Base-by-base conservation (phyloP, 2,113 vertebrate species). In the Ornithorhynchus anatinus region DNA sequence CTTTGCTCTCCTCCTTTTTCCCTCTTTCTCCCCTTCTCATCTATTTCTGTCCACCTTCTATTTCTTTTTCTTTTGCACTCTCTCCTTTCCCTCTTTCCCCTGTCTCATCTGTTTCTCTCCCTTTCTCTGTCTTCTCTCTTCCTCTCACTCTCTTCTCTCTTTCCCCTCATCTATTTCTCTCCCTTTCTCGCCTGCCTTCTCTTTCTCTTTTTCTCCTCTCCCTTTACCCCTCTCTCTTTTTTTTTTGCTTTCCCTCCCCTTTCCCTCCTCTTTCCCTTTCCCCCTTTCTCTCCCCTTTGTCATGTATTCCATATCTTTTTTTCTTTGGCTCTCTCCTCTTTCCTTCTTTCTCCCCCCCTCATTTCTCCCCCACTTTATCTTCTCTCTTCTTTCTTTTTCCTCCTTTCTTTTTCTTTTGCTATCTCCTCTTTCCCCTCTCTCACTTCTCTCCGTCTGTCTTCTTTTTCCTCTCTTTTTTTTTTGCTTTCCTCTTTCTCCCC, bases 271-370 rank as follows among this genome's bases (percentile, higher is more conserved):
- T 5, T 17, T 50, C 31, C 15, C 25, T 17, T 29, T 17, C 31
- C 25, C 22, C 45, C 8, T 27, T 25, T 25, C 22, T n/a, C n/a
- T n/a, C n/a, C n/a, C n/a, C n/a, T n/a, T n/a, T n/a, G n/a, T n/a
- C n/a, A n/a, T n/a, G n/a, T n/a, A n/a, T n/a, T n/a, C n/a, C n/a
- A 7, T 73, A 72, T 80, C 53, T 57, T 72, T 80, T 31, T 5
- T 38, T 1, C 10, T 23, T n/a, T 50, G 16, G 19, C 25, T 8
- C 15, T 5, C 47, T 50, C 7, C 8, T 5, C 25, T 50, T 50
- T 12, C 25, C 11, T 29, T 17, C 31, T 17, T 27, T n/a, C n/a
- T n/a, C 45, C 8, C 45, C 16, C 44, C 22, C 9, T 73, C 72
- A 78, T 31, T 5, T 38, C 11, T 1, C 10, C 27, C 23, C 31